Base-by-base conservation (phyloP, 92 coral and sea anemone species). In the Porites evermanni region DNA sequence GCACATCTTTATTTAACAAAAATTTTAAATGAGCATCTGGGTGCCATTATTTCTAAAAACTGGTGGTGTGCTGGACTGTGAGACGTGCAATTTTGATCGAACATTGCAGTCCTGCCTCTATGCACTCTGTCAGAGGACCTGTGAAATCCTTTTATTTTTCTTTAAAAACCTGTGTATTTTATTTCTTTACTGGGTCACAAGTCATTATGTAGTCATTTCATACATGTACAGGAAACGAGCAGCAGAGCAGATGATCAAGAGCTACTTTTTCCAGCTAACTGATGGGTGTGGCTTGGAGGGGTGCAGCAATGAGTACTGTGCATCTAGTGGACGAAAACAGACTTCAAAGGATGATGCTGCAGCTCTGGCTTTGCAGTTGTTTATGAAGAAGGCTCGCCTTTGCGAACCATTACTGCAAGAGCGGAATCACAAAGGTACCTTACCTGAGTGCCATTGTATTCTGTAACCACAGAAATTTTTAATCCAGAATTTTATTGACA, bases 221-320 rank as follows among this genome's bases (percentile, higher is more conserved):
- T 38, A 38, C 47, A 38, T 38, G 18, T 50, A 16, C 32, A 97
- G 98, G 94, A 97, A 95, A 75, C 86, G 89, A 75, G 97, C 94
- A 64, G 97, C 94, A 21, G 95, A 95, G 86, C 93, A 91, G 44
- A 88, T 87, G 66, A 95, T 97, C 60, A 91, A 91, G 86, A 83
- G 92, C 77, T 97, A 97, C 80, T 97, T 93, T 73, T 91, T 83
- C 91, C 99, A 95, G 79, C 94, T 97, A 52, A 97, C 99, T 16
- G 88, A 91, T 80, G 99, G 99, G 14, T 97, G 99, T 93, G 99
- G 98, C 3, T 72, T 68, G 2, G 26, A 66, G 18, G 86, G 79
- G 13, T 97, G 99, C 79, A 83, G 61, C 77, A 97, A 97, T 87
- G 94, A 97, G 88, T 88, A 88, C 86, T 97, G 99, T 91, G 99